These are phyloP conservation scores for Pteromalus puparum DNA, from an alignment of 1,140 invertebrate species.

Conservation along the genomic window DNA sequence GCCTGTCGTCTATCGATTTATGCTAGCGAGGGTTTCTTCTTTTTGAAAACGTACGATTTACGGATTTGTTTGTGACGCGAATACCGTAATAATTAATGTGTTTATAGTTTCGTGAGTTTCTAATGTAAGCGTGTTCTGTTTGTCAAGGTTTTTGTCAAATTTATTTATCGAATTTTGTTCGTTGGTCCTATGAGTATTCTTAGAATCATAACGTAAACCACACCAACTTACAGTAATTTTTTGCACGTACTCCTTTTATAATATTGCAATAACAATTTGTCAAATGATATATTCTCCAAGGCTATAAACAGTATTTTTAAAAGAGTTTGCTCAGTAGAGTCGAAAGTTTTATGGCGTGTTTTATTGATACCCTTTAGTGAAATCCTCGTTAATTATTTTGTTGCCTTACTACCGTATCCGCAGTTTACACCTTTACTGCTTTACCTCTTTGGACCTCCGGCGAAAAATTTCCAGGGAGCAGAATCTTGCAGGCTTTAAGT, in stretches of 20 bases:
- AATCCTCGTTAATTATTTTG: slow-evolving; percentile 16
- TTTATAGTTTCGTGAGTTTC: not conserved
- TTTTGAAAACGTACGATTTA: slow-evolving; percentile 19
- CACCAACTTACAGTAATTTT: no score
- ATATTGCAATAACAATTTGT: not conserved
- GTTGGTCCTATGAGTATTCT: not conserved
- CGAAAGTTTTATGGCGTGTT: not conserved
- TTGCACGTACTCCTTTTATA: not conserved
- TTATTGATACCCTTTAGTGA: slow-evolving; percentile 2
- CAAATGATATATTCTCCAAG: not conserved
- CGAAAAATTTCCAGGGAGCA: not conserved
- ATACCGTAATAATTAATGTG: not conserved
- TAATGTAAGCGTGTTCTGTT: not conserved
- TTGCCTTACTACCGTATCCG: not conserved
- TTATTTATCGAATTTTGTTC: not conserved
- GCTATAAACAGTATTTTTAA: not conserved
- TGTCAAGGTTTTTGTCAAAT: not conserved
- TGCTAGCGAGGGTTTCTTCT: not conserved
- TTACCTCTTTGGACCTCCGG: slow-evolving; percentile 11
- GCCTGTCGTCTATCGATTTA: slow-evolving; percentile 14
- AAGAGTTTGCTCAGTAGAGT: not conserved
- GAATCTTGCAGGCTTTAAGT: not conserved
- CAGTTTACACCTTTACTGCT: slow-evolving; percentile 19
- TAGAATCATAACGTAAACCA: no score
- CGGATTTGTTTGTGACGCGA: slow-evolving; percentile 28